A percentile compares a stretch with the other conserved stretches of the same genome.
These are phyloP conservation scores for Cylas formicarius DNA, from an alignment of 1,140 invertebrate species.

Conservation along the genomic window DNA sequence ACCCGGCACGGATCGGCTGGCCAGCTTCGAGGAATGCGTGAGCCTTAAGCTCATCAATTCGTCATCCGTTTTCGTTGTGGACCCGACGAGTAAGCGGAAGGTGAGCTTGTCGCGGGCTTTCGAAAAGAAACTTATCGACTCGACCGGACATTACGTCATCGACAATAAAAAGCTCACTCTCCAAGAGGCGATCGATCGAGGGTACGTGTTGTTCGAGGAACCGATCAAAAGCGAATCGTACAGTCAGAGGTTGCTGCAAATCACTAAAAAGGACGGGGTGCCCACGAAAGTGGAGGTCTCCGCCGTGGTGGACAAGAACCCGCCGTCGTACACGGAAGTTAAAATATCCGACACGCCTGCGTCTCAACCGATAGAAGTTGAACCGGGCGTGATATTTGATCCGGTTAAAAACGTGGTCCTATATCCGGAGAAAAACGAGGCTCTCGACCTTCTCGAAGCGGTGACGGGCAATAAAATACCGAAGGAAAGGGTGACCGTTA, in stretches of 20 bases:
- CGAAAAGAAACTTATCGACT: constrained; percentile 70
- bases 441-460: constrained; percentile 61
- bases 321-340: constrained; percentile 43
- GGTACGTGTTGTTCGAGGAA: constrained; percentile 56
- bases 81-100: constrained; percentile 61
- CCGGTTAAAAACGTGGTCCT: constrained; percentile 65
- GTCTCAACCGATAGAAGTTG: constrained; percentile 60
- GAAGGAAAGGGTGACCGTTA: constrained; percentile 61
- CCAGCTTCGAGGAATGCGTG: constrained; percentile 83
- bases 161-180: constrained; percentile 57
- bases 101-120: constrained; percentile 67
- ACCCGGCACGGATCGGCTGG: constrained; percentile 74
- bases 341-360: constrained; percentile 45
- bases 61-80: constrained; percentile 68
- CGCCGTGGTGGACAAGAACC: constrained; percentile 42
- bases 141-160: constrained; percentile 63
- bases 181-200: constrained; percentile 68
- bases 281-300: constrained; percentile 62
- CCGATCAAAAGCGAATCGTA: constrained; percentile 41
- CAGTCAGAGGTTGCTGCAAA: constrained; percentile 52
- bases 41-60: constrained; percentile 78
- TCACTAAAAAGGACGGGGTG: constrained; percentile 55
- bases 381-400: constrained; percentile 65
- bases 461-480: constrained; percentile 60
- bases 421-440: constrained; percentile 60